Evolutionary conservation across 2,888 invertebrate genomes (phyloP).

Genomic region (Drosophila eohydei): DNA sequence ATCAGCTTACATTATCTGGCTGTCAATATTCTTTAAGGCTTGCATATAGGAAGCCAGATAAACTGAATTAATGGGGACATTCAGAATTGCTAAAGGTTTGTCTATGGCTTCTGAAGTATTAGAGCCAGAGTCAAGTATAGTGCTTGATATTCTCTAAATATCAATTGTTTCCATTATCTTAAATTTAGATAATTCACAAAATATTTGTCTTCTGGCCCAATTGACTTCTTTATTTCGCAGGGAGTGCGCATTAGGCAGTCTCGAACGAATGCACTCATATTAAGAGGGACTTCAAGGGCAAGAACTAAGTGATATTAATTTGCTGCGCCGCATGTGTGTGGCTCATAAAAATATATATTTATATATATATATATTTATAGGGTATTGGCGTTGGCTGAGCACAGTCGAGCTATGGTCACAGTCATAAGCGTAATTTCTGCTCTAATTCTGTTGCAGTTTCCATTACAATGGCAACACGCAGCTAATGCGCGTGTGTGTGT

Average conservation of each 20-base stretch:
- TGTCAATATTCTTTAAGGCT: too few relatives aligned
- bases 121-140: too few relatives aligned
- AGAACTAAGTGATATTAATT: background rate
- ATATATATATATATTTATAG: slow-evolving; percentile 6
- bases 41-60: too few relatives aligned
- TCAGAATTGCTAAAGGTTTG: too few relatives aligned
- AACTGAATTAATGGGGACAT: too few relatives aligned
- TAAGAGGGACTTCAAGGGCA: background rate
- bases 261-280: background rate
- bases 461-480: slow-evolving; percentile 45
- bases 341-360: background rate
- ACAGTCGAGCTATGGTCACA: slow-evolving; percentile 31
- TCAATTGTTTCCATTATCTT: too few relatives aligned
- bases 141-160: too few relatives aligned
- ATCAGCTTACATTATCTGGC: too few relatives aligned
- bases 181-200: too few relatives aligned
- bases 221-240: background rate
- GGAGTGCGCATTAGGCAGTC: too few relatives aligned
- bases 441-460: slow-evolving; percentile 64
- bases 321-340: background rate
- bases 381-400: slow-evolving; percentile 39
- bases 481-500: slow-evolving; percentile 35
- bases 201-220: too few relatives aligned
- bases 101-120: too few relatives aligned
- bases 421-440: slow-evolving; percentile 70